Evolutionary conservation across 1,140 invertebrate genomes (phyloP), one percentile per base, ranked within the genome.

Genomic region (Glomeris maerens): DNA sequence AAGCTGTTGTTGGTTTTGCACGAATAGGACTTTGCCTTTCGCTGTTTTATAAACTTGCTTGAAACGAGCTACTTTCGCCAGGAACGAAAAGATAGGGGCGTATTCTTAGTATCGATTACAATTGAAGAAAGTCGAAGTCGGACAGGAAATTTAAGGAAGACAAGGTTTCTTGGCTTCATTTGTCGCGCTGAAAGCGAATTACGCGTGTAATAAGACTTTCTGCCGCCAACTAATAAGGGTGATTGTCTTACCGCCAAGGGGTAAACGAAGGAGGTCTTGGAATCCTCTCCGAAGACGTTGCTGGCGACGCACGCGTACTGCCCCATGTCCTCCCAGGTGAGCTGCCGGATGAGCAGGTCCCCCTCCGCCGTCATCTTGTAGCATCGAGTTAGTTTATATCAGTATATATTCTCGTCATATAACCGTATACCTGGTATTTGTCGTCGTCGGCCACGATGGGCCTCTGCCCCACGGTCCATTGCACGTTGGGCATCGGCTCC

Each of bases 291-390:
- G 27, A 72, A 66, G 1, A 65, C 47, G 63, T 85, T 87, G 51
- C 74, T 72, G 2, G 79, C 83, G 1, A 76, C 68, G 60, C 85
- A 91, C 2, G 72, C 77, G 68, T 79, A 90, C 7, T 68, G 69
- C 25, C 84, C 85, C 83, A 89, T 88, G 60, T 88, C 81, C 13
- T 69, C 65, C 81, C 82, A 90, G 17, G 66, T 68, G 14, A 88
- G 62, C 26, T 74, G 70, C 4, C 67, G 65, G 50, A 91, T 83
- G 2, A 81, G 57, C 2, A 91, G 67, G 58, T 83, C 80, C 1
- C 87, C 87, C 57, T 75, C 78, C 14, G 72, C 66, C 47, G 81
- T 67, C 2, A 83, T 60, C 75, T 80, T 58, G 42, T n/a, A n/a
- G 56, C 57, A 45, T n/a, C n/a, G 47, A 53, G 27, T 55, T 20